These are phyloP conservation scores for Gyps fulvus DNA, from an alignment of 2,113 vertebrate genomes.

Conservation along the genomic window DNA sequence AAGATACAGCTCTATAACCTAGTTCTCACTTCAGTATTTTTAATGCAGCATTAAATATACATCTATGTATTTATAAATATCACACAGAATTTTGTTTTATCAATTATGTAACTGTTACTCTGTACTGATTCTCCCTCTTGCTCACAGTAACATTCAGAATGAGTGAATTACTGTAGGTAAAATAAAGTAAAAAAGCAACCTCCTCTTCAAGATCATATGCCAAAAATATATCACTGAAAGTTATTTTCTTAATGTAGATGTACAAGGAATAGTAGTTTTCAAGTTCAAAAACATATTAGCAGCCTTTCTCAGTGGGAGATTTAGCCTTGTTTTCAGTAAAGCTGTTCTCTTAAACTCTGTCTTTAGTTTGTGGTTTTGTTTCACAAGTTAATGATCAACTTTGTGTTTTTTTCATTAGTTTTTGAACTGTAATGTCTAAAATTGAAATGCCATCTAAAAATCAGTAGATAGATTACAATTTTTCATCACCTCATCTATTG, in stretches of 20 bases:
- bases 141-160: not conserved
- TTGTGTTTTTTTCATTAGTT: not conserved
- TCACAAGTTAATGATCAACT: not conserved
- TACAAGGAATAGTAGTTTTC: not conserved
- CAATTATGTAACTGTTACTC: not conserved
- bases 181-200: not conserved
- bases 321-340: not conserved
- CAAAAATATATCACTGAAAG: not conserved
- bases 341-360: not conserved
- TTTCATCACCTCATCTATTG: not conserved
- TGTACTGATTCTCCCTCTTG: not conserved
- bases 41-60: not conserved
- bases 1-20: not conserved
- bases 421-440: not conserved
- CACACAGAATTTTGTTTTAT: not conserved
- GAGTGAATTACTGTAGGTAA: slow-evolving; percentile 23
- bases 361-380: not conserved
- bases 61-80: not conserved
- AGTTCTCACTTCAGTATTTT: not conserved
- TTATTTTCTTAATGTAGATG: not conserved
- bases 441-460: not conserved
- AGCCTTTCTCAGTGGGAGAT: not conserved
- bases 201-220: slow-evolving; percentile 18
- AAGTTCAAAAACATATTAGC: not conserved
- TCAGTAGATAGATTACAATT: not conserved